These are phyloP conservation scores for Gymnocypris eckloni DNA, from an alignment of 2,797 vertebrate species.

Conservation along the genomic window DNA sequence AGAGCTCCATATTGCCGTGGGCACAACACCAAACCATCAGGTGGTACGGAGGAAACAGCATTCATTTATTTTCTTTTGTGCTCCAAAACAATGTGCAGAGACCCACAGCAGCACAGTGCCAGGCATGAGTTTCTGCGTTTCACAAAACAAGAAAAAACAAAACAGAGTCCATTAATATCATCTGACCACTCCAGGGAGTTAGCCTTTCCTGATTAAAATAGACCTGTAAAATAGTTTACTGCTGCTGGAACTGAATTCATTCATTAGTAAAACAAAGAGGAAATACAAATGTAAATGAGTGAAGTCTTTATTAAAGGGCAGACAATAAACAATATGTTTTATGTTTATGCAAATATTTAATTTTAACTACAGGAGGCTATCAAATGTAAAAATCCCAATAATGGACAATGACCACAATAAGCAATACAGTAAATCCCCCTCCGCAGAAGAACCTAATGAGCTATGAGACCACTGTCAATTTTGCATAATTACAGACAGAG, in stretches of 20 bases:
- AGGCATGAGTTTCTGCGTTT: conserved; percentile 1
- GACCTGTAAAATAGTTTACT: conserved; percentile 14
- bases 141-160: not conserved
- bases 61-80: conserved; percentile 56
- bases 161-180: conserved; percentile 17
- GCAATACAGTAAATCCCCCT: conserved; percentile 23
- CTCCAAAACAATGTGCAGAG: conserved; percentile 38
- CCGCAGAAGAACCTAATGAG: conserved; percentile 28
- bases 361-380: conserved; percentile 61
- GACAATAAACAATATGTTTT: conserved; percentile 44
- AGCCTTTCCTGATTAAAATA: conserved; percentile 26
- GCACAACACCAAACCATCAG: conserved; percentile 38
- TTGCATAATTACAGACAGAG: conserved; percentile 49
- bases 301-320: conserved; percentile 37
- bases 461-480: conserved; percentile 44
- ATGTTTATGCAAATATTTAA: conserved; percentile 53
- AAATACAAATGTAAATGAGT: conserved; percentile 36
- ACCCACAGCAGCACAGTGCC: conserved; percentile 35
- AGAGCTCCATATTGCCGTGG: not conserved
- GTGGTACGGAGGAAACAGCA: conserved; percentile 30
- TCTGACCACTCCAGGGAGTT: conserved; percentile 24
- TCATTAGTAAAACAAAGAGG: conserved; percentile 4
- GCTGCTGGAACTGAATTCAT: conserved; percentile 11
- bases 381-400: conserved; percentile 53
- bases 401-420: conserved; percentile 49